Conservation (phyloP, 1,140 invertebrate species). For the Papilio glaucus region DNA sequence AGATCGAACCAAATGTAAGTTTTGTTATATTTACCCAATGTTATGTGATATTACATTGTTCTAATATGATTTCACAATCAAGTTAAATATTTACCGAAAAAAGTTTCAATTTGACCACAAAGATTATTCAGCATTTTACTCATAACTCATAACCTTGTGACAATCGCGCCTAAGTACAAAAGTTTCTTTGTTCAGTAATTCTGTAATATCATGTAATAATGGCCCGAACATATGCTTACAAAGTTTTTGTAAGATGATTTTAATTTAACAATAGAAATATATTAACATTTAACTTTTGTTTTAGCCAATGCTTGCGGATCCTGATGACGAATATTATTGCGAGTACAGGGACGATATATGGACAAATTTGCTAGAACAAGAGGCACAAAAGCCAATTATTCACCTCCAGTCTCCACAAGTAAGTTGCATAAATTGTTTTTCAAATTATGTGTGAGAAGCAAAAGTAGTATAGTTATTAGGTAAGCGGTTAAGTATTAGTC, state of each 20-base stretch:
- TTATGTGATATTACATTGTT: slow-evolving; percentile 4
- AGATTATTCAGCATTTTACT: background rate
- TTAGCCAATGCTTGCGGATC: slow-evolving; percentile 60
- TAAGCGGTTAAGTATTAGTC: background rate
- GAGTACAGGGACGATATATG: slow-evolving; percentile 78
- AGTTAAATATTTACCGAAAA: background rate
- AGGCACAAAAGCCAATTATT: slow-evolving; percentile 70
- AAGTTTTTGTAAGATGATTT: background rate
- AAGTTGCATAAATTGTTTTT: slow-evolving; percentile 34
- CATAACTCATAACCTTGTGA: background rate
- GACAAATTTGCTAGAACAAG: slow-evolving; percentile 75
- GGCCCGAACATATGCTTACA: background rate
- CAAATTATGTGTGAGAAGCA: no score
- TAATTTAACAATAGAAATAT: slow-evolving; percentile 15
- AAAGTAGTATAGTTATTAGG: no score
- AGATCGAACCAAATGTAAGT: slow-evolving; percentile 68
- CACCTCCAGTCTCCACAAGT: slow-evolving; percentile 80
- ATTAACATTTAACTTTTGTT: slow-evolving; percentile 30
- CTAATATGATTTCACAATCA: background rate
- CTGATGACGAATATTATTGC: slow-evolving; percentile 72
- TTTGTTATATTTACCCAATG: slow-evolving; percentile 1
- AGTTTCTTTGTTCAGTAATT: background rate
- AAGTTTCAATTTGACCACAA: background rate
- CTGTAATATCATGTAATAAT: background rate
- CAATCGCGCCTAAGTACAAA: background rate